A percentile compares a stretch with the other conserved stretches of the same genome.
Evolutionary conservation across 2,797 vertebrate genomes (phyloP).

Genomic region (Pseudomugil gertrudae): DNA sequence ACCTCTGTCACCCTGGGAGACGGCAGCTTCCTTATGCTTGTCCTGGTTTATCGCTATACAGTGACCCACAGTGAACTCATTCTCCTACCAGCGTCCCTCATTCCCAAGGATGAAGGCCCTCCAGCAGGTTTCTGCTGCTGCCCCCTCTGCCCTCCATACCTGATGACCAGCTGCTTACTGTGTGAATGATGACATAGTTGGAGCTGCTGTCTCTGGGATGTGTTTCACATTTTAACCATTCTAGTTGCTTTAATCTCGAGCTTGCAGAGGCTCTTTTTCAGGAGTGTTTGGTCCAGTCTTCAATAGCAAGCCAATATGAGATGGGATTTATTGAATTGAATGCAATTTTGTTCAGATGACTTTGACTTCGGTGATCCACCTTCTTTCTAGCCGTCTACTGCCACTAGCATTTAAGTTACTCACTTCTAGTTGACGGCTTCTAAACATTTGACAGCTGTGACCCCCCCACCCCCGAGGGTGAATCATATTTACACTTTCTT

Average conservation of each 20-base stretch:
- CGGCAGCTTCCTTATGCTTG: conserved; percentile 54
- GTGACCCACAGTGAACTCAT: conserved; percentile 55
- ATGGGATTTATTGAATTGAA: conserved; percentile 1
- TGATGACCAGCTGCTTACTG: conserved; percentile 52
- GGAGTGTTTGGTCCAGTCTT: neutral
- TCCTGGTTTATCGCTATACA: conserved; percentile 58
- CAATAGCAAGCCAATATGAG: neutral
- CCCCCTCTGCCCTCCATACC: conserved; percentile 29
- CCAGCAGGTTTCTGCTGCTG: conserved; percentile 34
- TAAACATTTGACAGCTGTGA: neutral
- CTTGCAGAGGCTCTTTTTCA: conserved; percentile 1
- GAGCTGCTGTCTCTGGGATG: conserved; percentile 36
- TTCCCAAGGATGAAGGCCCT: conserved; percentile 26
- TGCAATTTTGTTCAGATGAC: conserved; percentile 13
- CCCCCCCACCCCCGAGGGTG: neutral
- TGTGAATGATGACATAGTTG: conserved; percentile 35
- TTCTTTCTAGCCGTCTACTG: conserved; percentile 1
- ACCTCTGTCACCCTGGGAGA: conserved; percentile 58
- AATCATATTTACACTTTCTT: neutral
- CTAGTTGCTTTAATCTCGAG: conserved; percentile 1
- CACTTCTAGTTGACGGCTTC: neutral
- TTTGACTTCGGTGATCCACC: neutral
- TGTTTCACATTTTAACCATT: conserved; percentile 32
- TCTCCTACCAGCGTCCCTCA: conserved; percentile 32
- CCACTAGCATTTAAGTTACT: neutral